Percentiles rank a stretch among this genome's conserved stretches.
These are phyloP conservation scores for Vidua chalybeata DNA, from an alignment of 2,113 vertebrate genomes.

Conservation along the genomic window DNA sequence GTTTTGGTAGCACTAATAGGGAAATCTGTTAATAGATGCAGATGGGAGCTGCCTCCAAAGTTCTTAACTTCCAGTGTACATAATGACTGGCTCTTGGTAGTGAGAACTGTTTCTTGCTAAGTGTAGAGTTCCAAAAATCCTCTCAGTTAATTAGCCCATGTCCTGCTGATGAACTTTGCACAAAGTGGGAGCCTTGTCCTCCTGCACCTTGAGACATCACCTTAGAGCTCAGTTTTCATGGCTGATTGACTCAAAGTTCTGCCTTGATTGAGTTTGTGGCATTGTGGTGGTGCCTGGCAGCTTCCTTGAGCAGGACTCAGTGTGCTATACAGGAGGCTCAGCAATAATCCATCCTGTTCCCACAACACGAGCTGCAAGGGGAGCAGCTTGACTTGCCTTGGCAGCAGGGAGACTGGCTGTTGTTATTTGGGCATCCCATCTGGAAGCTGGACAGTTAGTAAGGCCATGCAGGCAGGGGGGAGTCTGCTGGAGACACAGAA, in stretches of 20 bases:
- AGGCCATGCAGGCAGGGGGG: neutral
- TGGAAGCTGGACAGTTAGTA: neutral
- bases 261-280: neutral
- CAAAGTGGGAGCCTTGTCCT: slow-evolving; percentile 37
- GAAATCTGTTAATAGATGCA: neutral
- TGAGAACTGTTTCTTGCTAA: slow-evolving; percentile 8
- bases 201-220: neutral
- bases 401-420: neutral
- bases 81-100: neutral
- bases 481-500: neutral
- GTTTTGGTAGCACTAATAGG: neutral
- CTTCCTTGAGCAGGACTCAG: neutral
- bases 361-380: neutral
- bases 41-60: neutral
- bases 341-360: neutral
- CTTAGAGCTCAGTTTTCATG: neutral
- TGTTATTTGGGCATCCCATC: neutral
- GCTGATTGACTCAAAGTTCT: neutral
- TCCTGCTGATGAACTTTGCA: slow-evolving; percentile 60
- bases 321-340: neutral
- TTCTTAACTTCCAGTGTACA: neutral
- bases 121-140: slow-evolving; percentile 35
- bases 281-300: neutral
- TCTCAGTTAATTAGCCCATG: slow-evolving; percentile 62
- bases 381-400: slow-evolving; percentile 2